Evolutionary conservation across 2,113 vertebrate species (phyloP), one percentile per base, ranked within the genome.

Genomic region (Chionis minor): DNA sequence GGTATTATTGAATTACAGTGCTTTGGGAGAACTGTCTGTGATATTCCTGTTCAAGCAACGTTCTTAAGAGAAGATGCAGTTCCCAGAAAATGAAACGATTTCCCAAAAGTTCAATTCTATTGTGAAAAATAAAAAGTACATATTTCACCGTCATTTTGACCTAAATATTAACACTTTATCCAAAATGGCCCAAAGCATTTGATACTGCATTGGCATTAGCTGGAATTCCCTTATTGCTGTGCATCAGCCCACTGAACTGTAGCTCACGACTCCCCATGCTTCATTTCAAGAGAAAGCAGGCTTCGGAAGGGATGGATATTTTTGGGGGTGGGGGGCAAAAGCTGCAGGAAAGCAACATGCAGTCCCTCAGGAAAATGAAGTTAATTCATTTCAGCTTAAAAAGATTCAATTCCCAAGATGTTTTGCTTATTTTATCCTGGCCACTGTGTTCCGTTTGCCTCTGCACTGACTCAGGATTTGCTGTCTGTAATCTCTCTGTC

Each of bases 311-410:
- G 86, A 79, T 51, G 33, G 23, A 32, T 92, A 56, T 92, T 54
- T 70, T 78, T 55, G 33, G 20, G 67, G n/a, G 5, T 4, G 12
- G 6, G 9, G 17, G 38, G 6, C 3, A 6, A 8, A 27, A 81
- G 54, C 66, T 44, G 27, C 82, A 86, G 0, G 0, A 70, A 74
- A 85, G 52, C 54, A 49, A 66, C 79, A 40, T 72, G 18, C 30
- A 88, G 35, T 42, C 77, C 75, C 95, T 92, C 51, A 79, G 82
- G 81, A 87, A 67, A 88, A 89, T 21, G 26, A 94, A 94, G 51
- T 88, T 75, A 61, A 90, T 94, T 91, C 6, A 67, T 87, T 91
- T 92, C 66, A 75, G 52, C 80, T 71, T 88, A 67, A 77, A 74
- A 67, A 38, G 4, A 65, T 91, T 63, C 21, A 74, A 9, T 44